Percentiles rank a stretch among this genome's conserved stretches.
Evolutionary conservation across 1,140 invertebrate species (phyloP).

Genomic region (Pseudobourletiella spinata): DNA sequence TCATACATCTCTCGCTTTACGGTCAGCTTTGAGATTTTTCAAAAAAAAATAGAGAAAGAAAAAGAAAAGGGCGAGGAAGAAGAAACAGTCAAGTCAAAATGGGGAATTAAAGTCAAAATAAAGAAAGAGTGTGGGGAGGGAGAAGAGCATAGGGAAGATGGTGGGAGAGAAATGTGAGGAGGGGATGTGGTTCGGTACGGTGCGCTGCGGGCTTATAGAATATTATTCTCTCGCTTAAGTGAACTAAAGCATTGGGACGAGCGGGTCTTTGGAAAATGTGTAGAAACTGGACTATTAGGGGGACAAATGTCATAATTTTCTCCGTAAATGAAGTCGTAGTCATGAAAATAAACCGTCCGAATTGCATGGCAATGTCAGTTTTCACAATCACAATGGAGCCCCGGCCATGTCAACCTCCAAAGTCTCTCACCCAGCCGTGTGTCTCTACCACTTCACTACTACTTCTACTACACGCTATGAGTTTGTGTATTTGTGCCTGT

Average conservation of each 20-base stretch:
- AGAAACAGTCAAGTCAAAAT: background rate
- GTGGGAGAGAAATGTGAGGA: no score
- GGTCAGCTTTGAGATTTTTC: background rate
- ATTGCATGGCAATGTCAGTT: slow-evolving; percentile 25
- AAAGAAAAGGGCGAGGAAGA: background rate
- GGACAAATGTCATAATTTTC: slow-evolving; percentile 35
- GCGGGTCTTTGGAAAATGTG: slow-evolving; percentile 23
- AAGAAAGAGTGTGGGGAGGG: background rate
- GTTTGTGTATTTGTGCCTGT: no score
- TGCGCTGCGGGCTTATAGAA: no score
- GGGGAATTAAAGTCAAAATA: slow-evolving; percentile 9
- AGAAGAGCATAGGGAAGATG: background rate
- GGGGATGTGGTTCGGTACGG: no score
- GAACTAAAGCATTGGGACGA: slow-evolving; percentile 6
- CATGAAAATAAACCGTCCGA: slow-evolving; percentile 31
- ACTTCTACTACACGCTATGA: no score
- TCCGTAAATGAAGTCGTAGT: slow-evolving; percentile 34
- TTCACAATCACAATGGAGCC: slow-evolving; percentile 16
- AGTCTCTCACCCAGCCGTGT: background rate
- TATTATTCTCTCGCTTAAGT: background rate
- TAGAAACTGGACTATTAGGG: slow-evolving; percentile 28
- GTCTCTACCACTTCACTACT: no score
- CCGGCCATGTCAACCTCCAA: slow-evolving; percentile 3
- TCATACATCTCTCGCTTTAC: no score
- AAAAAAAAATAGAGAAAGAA: background rate